Percentiles rank a stretch among this genome's conserved stretches.
Conservation (phyloP, 2,113 vertebrate genomes). For the Lagopus muta region DNA sequence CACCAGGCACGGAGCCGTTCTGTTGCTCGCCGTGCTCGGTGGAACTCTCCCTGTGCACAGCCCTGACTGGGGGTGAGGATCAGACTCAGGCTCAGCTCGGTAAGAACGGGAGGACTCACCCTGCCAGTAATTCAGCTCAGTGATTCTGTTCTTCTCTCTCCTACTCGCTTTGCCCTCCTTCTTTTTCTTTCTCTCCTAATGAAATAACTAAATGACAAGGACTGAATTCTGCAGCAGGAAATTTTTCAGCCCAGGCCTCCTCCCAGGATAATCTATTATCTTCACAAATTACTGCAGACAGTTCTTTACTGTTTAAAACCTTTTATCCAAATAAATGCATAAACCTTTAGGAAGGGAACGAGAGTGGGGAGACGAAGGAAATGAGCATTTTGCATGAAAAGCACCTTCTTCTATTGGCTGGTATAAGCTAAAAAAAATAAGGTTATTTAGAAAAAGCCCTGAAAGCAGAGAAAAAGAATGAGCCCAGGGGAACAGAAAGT, state of each 20-base stretch:
- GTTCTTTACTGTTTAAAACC: slow-evolving; percentile 65
- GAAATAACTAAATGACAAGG: slow-evolving; percentile 38
- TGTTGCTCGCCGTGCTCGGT: neutral
- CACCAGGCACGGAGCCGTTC: neutral
- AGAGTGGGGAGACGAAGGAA: neutral
- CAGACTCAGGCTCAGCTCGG: neutral
- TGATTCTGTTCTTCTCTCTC: neutral
- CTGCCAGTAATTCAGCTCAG: neutral
- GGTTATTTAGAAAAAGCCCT: neutral
- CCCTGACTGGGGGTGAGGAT: neutral
- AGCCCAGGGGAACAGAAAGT: slow-evolving; percentile 39
- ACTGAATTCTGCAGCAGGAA: slow-evolving; percentile 16
- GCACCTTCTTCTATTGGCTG: slow-evolving; percentile 27
- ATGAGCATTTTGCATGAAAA: slow-evolving; percentile 24
- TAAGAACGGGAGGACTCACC: neutral
- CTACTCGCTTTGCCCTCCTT: slow-evolving; percentile 1
- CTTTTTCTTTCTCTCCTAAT: slow-evolving; percentile 3
- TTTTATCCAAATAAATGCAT: slow-evolving; percentile 69
- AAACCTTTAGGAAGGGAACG: slow-evolving; percentile 7
- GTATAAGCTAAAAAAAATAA: neutral
- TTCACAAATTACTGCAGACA: slow-evolving; percentile 62
- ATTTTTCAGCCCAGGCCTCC: slow-evolving; percentile 35
- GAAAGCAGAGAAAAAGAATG: slow-evolving; percentile 23
- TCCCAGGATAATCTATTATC: slow-evolving; percentile 59
- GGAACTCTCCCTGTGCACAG: neutral